Base-by-base conservation (phyloP, 1,140 invertebrate genomes). In the Melanaphis sacchari region DNA sequence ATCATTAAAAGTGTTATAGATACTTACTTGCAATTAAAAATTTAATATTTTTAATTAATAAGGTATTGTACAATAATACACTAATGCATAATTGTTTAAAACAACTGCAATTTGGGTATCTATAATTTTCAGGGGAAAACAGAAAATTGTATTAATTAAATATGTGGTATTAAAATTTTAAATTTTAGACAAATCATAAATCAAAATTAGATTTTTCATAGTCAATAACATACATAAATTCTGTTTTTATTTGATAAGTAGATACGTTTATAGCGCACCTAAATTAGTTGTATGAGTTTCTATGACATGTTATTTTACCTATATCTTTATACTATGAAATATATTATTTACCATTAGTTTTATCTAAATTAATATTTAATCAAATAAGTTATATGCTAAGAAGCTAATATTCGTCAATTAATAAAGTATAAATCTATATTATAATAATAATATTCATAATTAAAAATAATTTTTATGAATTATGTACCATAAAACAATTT, bases 291-390 rank as follows among this genome's bases (percentile, higher is more conserved):
- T 76, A 76, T 76, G 18, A 18, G 15, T 49, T 49, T 15, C 15
- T 49, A 49, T 49, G n/a, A n/a, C n/a, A n/a, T n/a, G n/a, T n/a
- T n/a, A n/a, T n/a, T n/a, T n/a, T n/a, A n/a, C n/a, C n/a, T 26
- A 54, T 52, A 52, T 31, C 9, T 66, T 4, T 66, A 66, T 6
- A 52, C 21, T 21, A 76, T 76, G 4, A 76, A 76, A 5, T 76
- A 76, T 49, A n/a, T 18, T 49, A n/a, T 18, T 31, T 15, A 5
- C 8, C 15, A n/a, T 49, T 76, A 76, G 0, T 76, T n/a, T 76
- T n/a, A 76, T 76, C 31, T n/a, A 76, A 76, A 76, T 76, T n/a
- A n/a, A 76, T 76, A 76, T 76, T 76, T n/a, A 76, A 76, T 76
- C 31, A 76, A n/a, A 76, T 76, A 15, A 76, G 15, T n/a, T n/a